A percentile compares a stretch with the other conserved stretches of the same genome.
phyloP scores from a whole-genome alignment of 2,113 vertebrate species.

The Malurus melanocephalus region DNA sequence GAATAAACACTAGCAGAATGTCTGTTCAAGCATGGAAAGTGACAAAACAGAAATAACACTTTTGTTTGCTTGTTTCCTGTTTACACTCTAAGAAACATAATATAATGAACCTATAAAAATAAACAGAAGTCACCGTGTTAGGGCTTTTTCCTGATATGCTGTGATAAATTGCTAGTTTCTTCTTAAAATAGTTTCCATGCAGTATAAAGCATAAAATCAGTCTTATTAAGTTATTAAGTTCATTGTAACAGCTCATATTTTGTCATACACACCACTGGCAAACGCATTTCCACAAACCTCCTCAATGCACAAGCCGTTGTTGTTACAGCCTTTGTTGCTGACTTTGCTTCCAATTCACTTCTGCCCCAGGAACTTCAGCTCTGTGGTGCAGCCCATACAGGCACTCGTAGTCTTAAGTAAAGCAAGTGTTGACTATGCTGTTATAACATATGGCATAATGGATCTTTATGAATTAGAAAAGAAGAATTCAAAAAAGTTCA shows the following conservation, averaged over 20 bases:
- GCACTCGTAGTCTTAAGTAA: constrained; percentile 38
- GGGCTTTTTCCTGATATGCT: constrained; percentile 70
- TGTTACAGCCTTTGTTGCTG: constrained; percentile 2
- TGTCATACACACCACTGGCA: constrained; percentile 58
- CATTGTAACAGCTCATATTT: constrained; percentile 63
- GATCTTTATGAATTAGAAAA: constrained; percentile 32
- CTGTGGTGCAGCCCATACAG: constrained; percentile 65
- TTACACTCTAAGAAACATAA: constrained; percentile 70
- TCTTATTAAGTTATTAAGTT: constrained; percentile 52
- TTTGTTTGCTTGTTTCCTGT: constrained; percentile 56
- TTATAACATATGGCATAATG: constrained; percentile 48
- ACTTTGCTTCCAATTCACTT: constrained; percentile 38
- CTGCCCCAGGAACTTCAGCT: constrained; percentile 43
- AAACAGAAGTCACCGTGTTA: constrained; percentile 74
- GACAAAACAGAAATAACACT: constrained; percentile 50
- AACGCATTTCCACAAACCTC: constrained; percentile 61
- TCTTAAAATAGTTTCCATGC: constrained; percentile 76
- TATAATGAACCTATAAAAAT: constrained; percentile 72
- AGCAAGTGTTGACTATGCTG: constrained; percentile 60
- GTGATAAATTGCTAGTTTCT: constrained; percentile 72
- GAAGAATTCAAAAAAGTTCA: background rate
- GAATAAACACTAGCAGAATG: constrained; percentile 68
- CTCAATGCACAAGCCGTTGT: background rate
- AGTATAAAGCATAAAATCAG: constrained; percentile 76
- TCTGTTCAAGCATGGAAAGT: constrained; percentile 64